phyloP scores from a whole-genome alignment of 2,113 vertebrate genomes.

The Phyllostomus hastatus region DNA sequence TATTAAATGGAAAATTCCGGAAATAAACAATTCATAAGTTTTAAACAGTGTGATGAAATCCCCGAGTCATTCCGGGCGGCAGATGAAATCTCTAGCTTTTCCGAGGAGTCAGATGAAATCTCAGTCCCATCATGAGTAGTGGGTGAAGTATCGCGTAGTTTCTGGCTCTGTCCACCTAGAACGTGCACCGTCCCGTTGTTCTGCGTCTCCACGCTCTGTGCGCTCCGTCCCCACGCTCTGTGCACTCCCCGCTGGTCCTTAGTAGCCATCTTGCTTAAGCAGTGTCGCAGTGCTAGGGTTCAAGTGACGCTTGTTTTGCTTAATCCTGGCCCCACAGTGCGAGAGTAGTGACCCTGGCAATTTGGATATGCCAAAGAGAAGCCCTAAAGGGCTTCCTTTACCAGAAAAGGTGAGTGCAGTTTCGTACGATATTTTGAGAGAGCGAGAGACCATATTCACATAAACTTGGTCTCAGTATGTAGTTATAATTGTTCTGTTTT shows the following conservation, averaged over 20 bases:
- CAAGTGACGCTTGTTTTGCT: no score
- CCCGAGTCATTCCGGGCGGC: background rate
- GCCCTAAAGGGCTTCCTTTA: background rate
- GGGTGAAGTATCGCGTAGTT: background rate
- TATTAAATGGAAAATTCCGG: background rate
- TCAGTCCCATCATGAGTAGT: background rate
- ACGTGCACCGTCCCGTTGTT: accelerated
- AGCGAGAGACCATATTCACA: no score
- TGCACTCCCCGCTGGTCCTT: accelerated
- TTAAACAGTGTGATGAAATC: background rate
- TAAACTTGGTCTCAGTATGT: background rate
- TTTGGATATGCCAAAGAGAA: background rate
- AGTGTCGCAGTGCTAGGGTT: accelerated
- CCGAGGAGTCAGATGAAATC: background rate
- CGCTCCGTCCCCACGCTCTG: no score
- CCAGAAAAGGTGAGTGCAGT: background rate
- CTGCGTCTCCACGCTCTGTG: no score
- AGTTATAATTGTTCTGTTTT: background rate
- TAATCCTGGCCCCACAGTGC: background rate
- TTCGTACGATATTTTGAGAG: background rate
- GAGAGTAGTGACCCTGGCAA: background rate
- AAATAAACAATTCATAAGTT: background rate
- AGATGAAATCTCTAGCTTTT: background rate
- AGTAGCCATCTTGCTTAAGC: background rate
- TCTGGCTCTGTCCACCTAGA: background rate